Evolutionary conservation across 2,113 vertebrate species (phyloP), one percentile per base, ranked within the genome.

Genomic region (Sinocyclocheilus rhinocerous): DNA sequence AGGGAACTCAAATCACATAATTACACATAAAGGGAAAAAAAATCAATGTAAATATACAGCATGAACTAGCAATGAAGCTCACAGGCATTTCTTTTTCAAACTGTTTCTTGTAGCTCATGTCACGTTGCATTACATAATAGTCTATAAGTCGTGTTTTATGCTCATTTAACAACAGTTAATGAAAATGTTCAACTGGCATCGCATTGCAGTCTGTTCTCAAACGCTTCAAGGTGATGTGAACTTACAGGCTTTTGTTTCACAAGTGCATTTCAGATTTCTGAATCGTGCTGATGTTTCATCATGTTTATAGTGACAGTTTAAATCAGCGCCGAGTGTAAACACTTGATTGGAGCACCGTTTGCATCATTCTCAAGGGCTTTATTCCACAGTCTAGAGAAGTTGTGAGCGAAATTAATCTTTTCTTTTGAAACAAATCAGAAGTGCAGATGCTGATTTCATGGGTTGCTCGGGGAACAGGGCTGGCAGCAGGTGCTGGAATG

Each of bases 401-500:
- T 84, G 50, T 15, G 82, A n/a, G 16, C 2, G 50, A 59, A 83
- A 73, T 42, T 4, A 42, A 8, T 42, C 16, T 52, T 22, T 72
- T 83, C 67, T 55, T 77, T 72, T 57, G 67, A 83, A 72, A 83
- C 67, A 83, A 83, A 55, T 36, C 33, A 36, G 13, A 59, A 73
- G 29, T 73, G 67, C 67, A 83, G 81, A 73, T 55, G 67, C 50
- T 84, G 82, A 73, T 83, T 82, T 83, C 88, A 92, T 76, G 63
- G 85, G 76, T 80, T 83, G 87, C 69, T 79, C 61, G 81, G 89
- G 86, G 75, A 84, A 70, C 61, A 36, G 76, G 61, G 87, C 85
- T 80, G 85, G 89, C 76, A 85, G 79, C 82, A 86, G 86, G 87
- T 84, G 73, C 88, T 77, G 85, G 89, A 94, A 91, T 92, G 93